These are phyloP conservation scores for Columba livia DNA, from an alignment of 2,113 vertebrate genomes.

Conservation along the genomic window DNA sequence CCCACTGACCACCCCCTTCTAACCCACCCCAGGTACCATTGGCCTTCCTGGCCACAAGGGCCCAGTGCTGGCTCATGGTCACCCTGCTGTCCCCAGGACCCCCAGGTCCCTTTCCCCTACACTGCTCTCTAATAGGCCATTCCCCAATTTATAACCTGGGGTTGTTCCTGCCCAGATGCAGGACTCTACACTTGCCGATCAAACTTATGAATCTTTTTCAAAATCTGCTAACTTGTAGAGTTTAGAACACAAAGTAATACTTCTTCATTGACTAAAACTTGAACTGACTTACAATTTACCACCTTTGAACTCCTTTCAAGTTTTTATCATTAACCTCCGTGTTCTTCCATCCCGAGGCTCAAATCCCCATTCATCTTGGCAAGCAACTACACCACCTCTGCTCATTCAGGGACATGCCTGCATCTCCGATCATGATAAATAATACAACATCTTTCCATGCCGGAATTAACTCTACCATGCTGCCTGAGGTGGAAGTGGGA, in stretches of 20 bases:
- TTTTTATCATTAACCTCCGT: rapidly evolving
- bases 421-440: neutral
- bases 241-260: neutral
- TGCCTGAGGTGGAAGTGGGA: neutral
- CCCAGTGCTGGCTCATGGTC: too few species aligned
- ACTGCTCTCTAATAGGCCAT: too few species aligned
- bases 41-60: too few species aligned
- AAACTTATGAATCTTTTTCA: neutral
- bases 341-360: neutral
- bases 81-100: too few species aligned
- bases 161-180: too few species aligned
- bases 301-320: neutral
- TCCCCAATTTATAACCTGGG: too few species aligned
- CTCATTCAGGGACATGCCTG: neutral
- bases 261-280: neutral
- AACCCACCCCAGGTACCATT: too few species aligned
- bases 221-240: neutral
- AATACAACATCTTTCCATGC: neutral
- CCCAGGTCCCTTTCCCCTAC: too few species aligned
- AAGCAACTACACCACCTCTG: neutral
- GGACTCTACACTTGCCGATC: too few species aligned
- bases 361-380: neutral
- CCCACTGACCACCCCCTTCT: too few species aligned
- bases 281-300: neutral
- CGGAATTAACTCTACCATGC: neutral